Evolutionary conservation across 2,113 vertebrate species (phyloP).

Genomic region (Calidris pygmaea): DNA sequence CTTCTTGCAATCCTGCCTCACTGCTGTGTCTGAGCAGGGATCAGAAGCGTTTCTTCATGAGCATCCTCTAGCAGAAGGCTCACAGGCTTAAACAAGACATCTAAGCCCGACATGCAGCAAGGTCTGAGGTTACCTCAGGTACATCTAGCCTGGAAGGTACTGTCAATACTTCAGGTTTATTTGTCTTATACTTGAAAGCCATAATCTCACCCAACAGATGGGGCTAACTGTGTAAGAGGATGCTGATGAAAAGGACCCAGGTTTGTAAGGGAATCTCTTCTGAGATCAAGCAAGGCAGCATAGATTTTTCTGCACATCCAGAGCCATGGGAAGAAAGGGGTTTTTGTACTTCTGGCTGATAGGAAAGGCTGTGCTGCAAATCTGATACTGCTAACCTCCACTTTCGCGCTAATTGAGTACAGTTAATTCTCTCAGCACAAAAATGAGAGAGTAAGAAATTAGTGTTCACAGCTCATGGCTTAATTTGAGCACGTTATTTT

Average conservation of each 20-base stretch:
- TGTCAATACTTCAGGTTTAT: background rate
- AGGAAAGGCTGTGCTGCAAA: background rate
- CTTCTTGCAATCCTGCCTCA: background rate
- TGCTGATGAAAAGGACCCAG: background rate
- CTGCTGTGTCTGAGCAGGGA: background rate
- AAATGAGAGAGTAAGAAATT: background rate
- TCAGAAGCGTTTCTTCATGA: rapidly evolving
- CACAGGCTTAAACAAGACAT: background rate
- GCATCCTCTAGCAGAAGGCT: background rate
- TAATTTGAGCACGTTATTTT: background rate
- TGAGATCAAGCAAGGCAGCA: background rate
- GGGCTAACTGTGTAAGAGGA: rapidly evolving
- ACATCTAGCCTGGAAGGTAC: background rate
- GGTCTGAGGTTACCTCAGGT: background rate
- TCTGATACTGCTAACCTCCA: background rate
- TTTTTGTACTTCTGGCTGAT: background rate
- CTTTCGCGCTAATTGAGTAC: background rate
- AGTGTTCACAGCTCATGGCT: background rate
- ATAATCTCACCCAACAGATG: background rate
- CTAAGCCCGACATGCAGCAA: rapidly evolving
- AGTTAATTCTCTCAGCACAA: background rate
- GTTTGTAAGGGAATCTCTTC: background rate
- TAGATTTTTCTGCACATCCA: background rate
- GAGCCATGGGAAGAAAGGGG: background rate
- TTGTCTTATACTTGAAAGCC: background rate